Evolutionary conservation across 1,140 invertebrate species (phyloP), one percentile per base, ranked within the genome.

Genomic region (Drosophila quadrilineata): DNA sequence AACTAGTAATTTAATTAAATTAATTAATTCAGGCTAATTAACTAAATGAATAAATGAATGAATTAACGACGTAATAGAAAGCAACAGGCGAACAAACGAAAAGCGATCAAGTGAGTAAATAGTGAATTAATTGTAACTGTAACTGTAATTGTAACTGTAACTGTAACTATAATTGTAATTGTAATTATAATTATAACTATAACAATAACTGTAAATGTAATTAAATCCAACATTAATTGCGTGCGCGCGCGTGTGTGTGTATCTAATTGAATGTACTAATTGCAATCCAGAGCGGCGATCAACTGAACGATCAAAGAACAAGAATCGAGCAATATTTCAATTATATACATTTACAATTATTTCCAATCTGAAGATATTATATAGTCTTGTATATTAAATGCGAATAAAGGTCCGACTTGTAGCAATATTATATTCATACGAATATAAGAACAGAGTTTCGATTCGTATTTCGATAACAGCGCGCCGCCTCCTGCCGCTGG

Each of bases 241-340:
- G 17, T 19, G 36, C 8, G 35, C 14, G n/a, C n/a, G n/a, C n/a
- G n/a, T n/a, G n/a, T n/a, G n/a, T n/a, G n/a, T 60, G 54, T 59
- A 58, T 79, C 53, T 63, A 35, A 71, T 49, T 74, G 71, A 69
- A 63, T 71, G 67, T 62, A n/a, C n/a, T n/a, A 77, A 38, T 66
- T 80, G 67, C 67, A 80, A 80, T 79, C 66, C 75, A n/a, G n/a
- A n/a, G n/a, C n/a, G n/a, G n/a, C n/a, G n/a, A n/a, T n/a, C n/a
- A n/a, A n/a, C n/a, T n/a, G n/a, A 68, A 79, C 64, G 53, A 68
- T 60, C 46, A 43, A 52, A 59, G 49, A 63, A 33, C 22, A 45
- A 75, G 52, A 59, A 67, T 77, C 65, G 62, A 84, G 77, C 77
- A 82, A 82, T 84, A 82, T 73, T 82, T 82, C 77, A 84, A 82